Conservation (phyloP, 2,888 invertebrate genomes). For the Phengaris arion region DNA sequence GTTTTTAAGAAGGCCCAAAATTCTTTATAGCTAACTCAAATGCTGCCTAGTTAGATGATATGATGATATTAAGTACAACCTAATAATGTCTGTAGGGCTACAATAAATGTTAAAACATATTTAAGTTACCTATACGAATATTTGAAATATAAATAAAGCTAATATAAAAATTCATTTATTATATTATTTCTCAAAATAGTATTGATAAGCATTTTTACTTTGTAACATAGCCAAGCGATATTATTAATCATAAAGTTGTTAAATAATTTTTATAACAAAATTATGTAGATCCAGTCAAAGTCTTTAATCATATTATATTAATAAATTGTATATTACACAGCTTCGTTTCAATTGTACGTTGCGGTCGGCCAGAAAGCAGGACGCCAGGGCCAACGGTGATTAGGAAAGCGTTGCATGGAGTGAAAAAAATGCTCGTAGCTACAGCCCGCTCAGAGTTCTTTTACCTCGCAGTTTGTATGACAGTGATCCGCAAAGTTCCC, state of each 20-base stretch:
- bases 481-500: too few species aligned
- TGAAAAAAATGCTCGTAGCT: not conserved
- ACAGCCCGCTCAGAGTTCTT: too few species aligned
- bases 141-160: not conserved
- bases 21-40: not conserved
- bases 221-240: not conserved
- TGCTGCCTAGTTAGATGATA: not conserved
- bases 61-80: not conserved
- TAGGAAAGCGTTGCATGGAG: not conserved
- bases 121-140: not conserved
- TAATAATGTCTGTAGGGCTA: not conserved
- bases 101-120: conserved; percentile 1
- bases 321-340: not conserved
- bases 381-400: not conserved
- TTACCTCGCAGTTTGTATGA: too few species aligned
- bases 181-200: not conserved
- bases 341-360: not conserved
- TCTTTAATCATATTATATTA: not conserved
- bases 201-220: not conserved
- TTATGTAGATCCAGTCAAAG: not conserved
- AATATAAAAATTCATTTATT: not conserved
- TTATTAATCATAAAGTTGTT: not conserved
- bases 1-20: not conserved
- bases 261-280: not conserved
- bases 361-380: not conserved